Evolutionary conservation across 2,888 invertebrate species (phyloP), one percentile per base, ranked within the genome.

Genomic region (Macaria notata): DNA sequence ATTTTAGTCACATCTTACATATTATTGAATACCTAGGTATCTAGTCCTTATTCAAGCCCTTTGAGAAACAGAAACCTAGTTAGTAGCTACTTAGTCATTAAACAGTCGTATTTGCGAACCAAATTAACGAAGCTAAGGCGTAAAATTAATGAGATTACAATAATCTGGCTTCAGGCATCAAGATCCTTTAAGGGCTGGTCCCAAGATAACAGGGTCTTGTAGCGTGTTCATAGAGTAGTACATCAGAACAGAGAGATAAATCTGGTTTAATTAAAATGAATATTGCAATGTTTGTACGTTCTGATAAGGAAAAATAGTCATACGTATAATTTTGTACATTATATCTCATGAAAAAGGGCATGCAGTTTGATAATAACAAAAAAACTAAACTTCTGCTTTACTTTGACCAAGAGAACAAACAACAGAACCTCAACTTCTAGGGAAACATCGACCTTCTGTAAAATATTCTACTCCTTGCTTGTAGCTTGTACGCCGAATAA

Each of bases 121-220:
- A 50, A 50, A 50, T 50, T 50, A 50, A 45, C 44, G 44, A 19
- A 50, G 36, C 50, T 50, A 50, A 53, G 6, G 53, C 47, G 43
- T 56, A 39, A 52, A 59, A 61, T 61, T 53, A 60, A 60, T 59
- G 59, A 49, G 51, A 55, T 62, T 54, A 64, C 61, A 57, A 61
- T 62, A 61, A 64, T 66, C 62, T 59, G 29, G 54, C 61, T 61
- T 56, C 56, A 61, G 56, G 49, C 58, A 58, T 50, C 58, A 50
- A 58, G 60, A 59, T 59, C 62, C 64, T 56, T 62, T 60, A 58
- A 56, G 54, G 56, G 50, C 59, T 54, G 54, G 65, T 56, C 54
- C 49, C 46, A 48, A 62, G 63, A 65, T 65, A 67, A 61, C 63
- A 59, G 55, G 61, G 57, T n/a, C 58, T 53, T 41, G 41, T 41